phyloP scores from a whole-genome alignment of 2,797 vertebrate species.

The Pangasius mekongensis region DNA sequence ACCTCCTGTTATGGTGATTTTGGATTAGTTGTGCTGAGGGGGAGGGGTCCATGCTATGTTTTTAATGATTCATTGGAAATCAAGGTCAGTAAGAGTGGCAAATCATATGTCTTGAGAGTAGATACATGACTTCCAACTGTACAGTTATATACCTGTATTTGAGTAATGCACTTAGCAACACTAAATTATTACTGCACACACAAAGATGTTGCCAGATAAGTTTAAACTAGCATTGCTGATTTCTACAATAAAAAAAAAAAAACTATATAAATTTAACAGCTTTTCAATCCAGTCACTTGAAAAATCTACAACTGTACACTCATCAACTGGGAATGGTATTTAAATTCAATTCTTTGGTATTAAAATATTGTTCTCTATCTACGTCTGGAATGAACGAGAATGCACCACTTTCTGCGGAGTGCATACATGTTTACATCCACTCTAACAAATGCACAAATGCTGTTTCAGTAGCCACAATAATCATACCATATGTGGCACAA shows the following conservation, averaged over 20 bases:
- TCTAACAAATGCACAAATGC: background rate
- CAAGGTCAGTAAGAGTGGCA: background rate
- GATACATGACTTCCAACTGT: background rate
- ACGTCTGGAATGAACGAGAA: conserved; percentile 1
- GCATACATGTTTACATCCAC: conserved; percentile 17
- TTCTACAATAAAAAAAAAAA: background rate
- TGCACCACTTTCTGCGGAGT: conserved; percentile 1
- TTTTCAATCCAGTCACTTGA: background rate
- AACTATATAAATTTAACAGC: background rate
- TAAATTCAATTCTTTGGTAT: background rate
- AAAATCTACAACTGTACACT: conserved; percentile 5
- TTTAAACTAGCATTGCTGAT: background rate
- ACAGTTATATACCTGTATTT: background rate
- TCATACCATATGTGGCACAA: background rate
- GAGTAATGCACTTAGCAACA: background rate
- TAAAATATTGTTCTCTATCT: background rate
- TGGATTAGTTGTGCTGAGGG: conserved; percentile 19
- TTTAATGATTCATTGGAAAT: conserved; percentile 22
- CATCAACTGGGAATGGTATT: background rate
- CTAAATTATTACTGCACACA: background rate
- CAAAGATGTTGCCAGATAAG: background rate
- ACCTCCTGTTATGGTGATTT: conserved; percentile 35
- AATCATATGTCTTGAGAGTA: background rate
- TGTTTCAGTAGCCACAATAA: conserved; percentile 17
- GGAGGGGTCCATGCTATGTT: conserved; percentile 5